Evolutionary conservation across 2,888 invertebrate species (phyloP), one percentile per base, ranked within the genome.

Genomic region (Scaptomyza tumidula): DNA sequence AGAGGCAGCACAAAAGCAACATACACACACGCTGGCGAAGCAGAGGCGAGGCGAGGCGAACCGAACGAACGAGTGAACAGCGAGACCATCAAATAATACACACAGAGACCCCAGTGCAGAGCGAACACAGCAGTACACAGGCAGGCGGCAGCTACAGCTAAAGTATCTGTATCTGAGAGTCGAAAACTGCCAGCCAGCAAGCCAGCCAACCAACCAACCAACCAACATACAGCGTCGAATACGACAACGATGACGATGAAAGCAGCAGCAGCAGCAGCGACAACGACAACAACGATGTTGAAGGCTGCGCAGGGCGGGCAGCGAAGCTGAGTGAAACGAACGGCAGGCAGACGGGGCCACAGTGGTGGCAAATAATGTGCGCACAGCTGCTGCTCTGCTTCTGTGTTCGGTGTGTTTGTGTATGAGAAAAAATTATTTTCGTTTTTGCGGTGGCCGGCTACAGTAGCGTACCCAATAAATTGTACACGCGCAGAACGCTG

Each of bases 1-100:
- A 31, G 29, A 41, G 39, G 41, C 62, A 45, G 19, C 24, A 69
- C 73, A 82, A 59, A 80, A 63, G 75, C 67, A 79, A 58, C 50
- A 75, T 63, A 76, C 60, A 79, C 62, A 49, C 58, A 60, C 50
- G 70, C 54, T 72, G 46, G 68, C 50, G 65, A 31, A 31, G 31
- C 6, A 6, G 31, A 33, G 33, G 10, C 33, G 53, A 33, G 33
- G 10, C 33, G 53, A 49, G 57, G 50, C 78, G 49, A 59, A 49
- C 54, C 63, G 62, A 54, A 58, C 76, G 83, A 80, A 83, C 84
- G 86, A 83, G 71, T 62, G 71, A 80, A 82, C 86, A 84, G 88
- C 88, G 89, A 84, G 89, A 83, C 83, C 83, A 83, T 83, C 83
- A 83, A 88, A 89, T 77, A 80, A 77, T 77, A 77, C 80, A 77